Percentiles rank a stretch among this genome's conserved stretches.
Evolutionary conservation across 1,140 invertebrate genomes (phyloP).

Genomic region (Bombyx mori): ASM3026992v2 NC_085110.1:13187001-13187500

Average conservation of each 20-base stretch:
- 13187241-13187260: constrained; percentile 37
- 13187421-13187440: too few species aligned
- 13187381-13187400: too few species aligned
- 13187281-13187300: too few species aligned
- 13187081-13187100: constrained; percentile 85
- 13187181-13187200: constrained; percentile 90
- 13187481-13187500: too few species aligned
- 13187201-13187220: constrained; percentile 87
- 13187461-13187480: too few species aligned
- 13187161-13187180: constrained; percentile 82
- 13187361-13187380: too few species aligned
- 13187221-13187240: constrained; percentile 86
- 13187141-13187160: constrained; percentile 51
- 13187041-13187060: constrained; percentile 79
- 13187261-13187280: too few species aligned
- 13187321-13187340: too few species aligned
- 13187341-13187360: too few species aligned
- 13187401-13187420: too few species aligned
- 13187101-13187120: constrained; percentile 46
- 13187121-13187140: constrained; percentile 44
- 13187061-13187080: constrained; percentile 87
- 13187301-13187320: too few species aligned
- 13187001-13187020: constrained; percentile 92
- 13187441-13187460: too few species aligned
- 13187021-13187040: constrained; percentile 81